These are phyloP conservation scores for Achroia grisella DNA, from an alignment of 1,140 invertebrate species.

Conservation along the genomic window DNA sequence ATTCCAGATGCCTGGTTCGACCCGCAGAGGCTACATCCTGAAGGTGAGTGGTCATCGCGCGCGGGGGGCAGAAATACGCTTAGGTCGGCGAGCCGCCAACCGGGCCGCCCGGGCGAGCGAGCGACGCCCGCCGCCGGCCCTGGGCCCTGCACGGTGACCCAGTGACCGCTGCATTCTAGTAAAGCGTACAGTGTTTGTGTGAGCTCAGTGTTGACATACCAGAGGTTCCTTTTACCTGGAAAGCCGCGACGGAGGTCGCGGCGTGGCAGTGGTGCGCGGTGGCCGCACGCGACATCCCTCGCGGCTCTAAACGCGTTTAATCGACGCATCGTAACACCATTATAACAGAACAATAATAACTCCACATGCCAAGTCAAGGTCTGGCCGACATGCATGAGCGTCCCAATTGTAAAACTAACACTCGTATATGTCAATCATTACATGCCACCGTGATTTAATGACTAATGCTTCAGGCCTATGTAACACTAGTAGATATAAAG, in stretches of 20 bases:
- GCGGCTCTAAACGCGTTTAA: too few species aligned
- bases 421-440: constrained; percentile 8
- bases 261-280: too few species aligned
- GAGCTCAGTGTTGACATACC: constrained; percentile 18
- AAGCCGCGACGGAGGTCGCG: too few species aligned
- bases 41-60: constrained; percentile 79
- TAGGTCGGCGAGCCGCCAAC: constrained; percentile 30
- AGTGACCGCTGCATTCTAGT: constrained; percentile 12
- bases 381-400: constrained; percentile 9
- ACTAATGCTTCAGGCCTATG: too few species aligned
- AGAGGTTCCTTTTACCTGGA: not conserved
- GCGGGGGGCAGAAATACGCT: constrained; percentile 34
- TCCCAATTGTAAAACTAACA: constrained; percentile 8
- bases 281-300: too few species aligned
- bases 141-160: constrained; percentile 22
- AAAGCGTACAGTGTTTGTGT: constrained; percentile 13
- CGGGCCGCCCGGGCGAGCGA: constrained; percentile 23
- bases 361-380: constrained; percentile 19
- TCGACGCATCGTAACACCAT: not conserved
- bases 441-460: too few species aligned
- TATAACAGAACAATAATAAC: constrained; percentile 28
- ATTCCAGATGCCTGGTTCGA: constrained; percentile 94
- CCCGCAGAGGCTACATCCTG: constrained; percentile 88
- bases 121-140: constrained; percentile 21
- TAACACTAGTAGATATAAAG: too few species aligned